Base-by-base conservation (phyloP, 2,888 invertebrate genomes). In the Halictus quadricinctus region DNA sequence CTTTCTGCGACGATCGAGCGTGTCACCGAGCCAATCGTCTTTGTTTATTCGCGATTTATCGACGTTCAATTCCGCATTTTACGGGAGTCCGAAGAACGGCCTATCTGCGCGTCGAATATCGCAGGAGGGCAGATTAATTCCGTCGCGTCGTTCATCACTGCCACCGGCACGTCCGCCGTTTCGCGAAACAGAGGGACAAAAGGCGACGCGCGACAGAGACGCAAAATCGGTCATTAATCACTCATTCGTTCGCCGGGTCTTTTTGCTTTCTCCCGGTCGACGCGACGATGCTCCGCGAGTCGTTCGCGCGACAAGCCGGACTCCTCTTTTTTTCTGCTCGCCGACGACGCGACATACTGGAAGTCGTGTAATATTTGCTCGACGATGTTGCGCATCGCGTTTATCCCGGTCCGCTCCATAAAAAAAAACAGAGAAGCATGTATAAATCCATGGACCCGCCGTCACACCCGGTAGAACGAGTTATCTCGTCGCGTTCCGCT, bases 101-200 rank as follows among this genome's bases (percentile, higher is more conserved):
- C 36, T 60, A 72, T 25, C 72, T 25, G n/a, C 21, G 69, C 46
- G 48, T 66, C 46, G 73, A 70, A 82, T 79, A 87, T 82, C 85
- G 76, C 70, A 41, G 70, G 15, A 64, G 79, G 70, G 81, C 81
- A 85, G 88, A 91, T 91, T 91, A 91, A 91, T 91, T 85, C 84
- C 86, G 88, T 87, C 85, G 86, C 87, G 80, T 89, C 91, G 89
- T 91, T 77, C 88, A 89, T 91, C 91, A 91, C 89, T 91, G 91
- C 88, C 91, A 88, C 64, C 66, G 86, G 77, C 91, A 90, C 83
- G 89, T 88, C 87, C 77, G 88, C 83, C 81, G 82, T 90, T 89
- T 83, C 70, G 80, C 83, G 83, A 87, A 82, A 82, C 81, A 60
- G 74, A 75, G 64, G 86, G 86, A 89, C 81, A 90, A 90, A 90